Percentiles rank a stretch among this genome's conserved stretches.
These are phyloP conservation scores for Chelonus insularis DNA, from an alignment of 1,140 invertebrate species.

Conservation along the genomic window DNA sequence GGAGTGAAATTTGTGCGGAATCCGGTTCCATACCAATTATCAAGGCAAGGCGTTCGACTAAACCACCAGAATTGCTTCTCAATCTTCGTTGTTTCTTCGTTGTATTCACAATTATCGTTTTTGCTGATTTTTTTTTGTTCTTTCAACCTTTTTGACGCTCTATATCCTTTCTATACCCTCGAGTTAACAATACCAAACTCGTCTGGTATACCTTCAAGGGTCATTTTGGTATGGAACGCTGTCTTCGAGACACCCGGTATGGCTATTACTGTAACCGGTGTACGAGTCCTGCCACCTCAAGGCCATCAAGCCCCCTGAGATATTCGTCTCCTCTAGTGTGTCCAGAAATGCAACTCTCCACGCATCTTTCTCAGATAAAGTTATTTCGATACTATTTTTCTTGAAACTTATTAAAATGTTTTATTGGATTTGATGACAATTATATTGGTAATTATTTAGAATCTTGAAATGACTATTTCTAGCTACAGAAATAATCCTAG, in stretches of 20 bases:
- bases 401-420: too few relatives aligned
- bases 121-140: conserved; percentile 2
- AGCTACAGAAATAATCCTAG: too few relatives aligned
- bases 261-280: conserved; percentile 16
- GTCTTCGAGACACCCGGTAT: conserved; percentile 20
- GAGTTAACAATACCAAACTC: too few relatives aligned
- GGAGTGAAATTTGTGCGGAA: conserved; percentile 28
- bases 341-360: background rate
- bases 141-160: background rate
- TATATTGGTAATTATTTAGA: too few relatives aligned
- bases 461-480: too few relatives aligned
- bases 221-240: background rate
- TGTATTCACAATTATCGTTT: conserved; percentile 1
- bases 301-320: background rate
- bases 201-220: too few relatives aligned
- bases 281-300: conserved; percentile 4
- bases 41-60: background rate
- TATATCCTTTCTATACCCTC: too few relatives aligned
- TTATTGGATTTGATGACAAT: too few relatives aligned
- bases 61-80: background rate
- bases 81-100: background rate
- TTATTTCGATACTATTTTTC: background rate
- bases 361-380: background rate
- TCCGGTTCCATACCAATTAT: conserved; percentile 54
- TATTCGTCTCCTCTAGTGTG: background rate